Percentiles rank a stretch among this genome's conserved stretches.
phyloP scores from a whole-genome alignment of 1,140 invertebrate genomes.

The Laodelphax striatellus region DNA sequence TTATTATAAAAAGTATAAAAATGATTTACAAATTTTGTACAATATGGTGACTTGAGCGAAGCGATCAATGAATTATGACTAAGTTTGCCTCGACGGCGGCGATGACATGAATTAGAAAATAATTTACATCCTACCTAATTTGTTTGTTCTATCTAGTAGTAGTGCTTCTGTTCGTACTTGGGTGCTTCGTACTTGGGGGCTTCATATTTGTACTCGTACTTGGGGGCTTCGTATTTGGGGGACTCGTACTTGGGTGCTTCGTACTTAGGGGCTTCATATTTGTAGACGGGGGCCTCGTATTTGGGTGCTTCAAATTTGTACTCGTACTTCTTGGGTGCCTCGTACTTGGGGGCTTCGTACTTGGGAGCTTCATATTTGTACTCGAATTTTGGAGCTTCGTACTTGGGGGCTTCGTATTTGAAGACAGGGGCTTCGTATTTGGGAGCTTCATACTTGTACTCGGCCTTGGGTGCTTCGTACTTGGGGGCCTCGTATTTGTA shows the following conservation, averaged over 20 bases:
- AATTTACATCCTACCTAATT: no score
- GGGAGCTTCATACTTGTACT: no score
- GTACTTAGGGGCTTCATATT: conserved; percentile 1
- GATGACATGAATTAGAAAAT: no score
- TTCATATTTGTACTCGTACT: background rate
- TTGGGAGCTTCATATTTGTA: conserved; percentile 7
- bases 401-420: conserved; percentile 6
- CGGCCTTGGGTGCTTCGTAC: conserved; percentile 1
- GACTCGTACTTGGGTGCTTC: background rate
- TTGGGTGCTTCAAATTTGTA: background rate
- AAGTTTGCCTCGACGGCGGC: no score
- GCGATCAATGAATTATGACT: no score
- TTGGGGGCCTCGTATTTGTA: conserved; percentile 9
- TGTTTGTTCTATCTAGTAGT: no score
- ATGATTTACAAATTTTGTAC: no score
- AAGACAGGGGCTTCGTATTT: no score
- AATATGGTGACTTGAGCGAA: no score
- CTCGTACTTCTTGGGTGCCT: conserved; percentile 1
- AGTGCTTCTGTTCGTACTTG: conserved; percentile 9
- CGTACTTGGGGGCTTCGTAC: conserved; percentile 8
- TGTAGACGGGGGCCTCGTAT: background rate
- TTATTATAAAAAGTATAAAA: no score
- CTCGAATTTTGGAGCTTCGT: background rate
- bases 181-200: conserved; percentile 8
- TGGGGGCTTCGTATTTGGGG: conserved; percentile 5